Evolutionary conservation across 2,888 invertebrate genomes (phyloP).

Genomic region (Synanthedon formicaeformis): DNA sequence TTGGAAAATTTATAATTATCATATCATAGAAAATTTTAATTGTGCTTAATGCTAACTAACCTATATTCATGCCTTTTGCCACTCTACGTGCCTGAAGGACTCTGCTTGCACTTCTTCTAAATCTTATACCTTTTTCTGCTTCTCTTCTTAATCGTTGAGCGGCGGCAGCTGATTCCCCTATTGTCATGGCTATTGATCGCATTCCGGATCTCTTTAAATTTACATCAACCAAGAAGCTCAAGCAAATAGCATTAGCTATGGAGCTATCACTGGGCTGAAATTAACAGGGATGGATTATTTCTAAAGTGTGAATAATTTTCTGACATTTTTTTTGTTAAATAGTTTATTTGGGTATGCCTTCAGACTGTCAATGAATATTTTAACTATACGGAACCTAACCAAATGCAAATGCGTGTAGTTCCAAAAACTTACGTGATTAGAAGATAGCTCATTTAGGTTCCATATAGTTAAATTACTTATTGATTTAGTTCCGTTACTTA

Average conservation of each 20-base stretch:
- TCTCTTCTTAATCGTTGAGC: slow-evolving; percentile 54
- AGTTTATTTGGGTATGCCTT: not conserved
- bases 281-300: not conserved
- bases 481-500: slow-evolving; percentile 18
- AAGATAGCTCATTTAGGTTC: no score
- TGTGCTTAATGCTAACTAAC: slow-evolving; percentile 22
- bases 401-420: no score
- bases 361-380: not conserved
- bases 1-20: not conserved
- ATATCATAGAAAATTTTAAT: no score
- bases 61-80: slow-evolving; percentile 61
- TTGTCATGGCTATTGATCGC: slow-evolving; percentile 47
- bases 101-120: slow-evolving; percentile 56
- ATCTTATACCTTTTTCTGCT: slow-evolving; percentile 56
- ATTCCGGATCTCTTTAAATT: slow-evolving; percentile 63
- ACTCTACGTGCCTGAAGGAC: slow-evolving; percentile 56
- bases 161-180: slow-evolving; percentile 59
- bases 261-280: slow-evolving; percentile 50
- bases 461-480: no score
- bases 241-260: slow-evolving; percentile 56
- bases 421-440: no score
- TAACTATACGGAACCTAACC: no score
- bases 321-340: not conserved
- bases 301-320: not conserved
- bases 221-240: slow-evolving; percentile 54